Base-by-base conservation (phyloP, 2,888 invertebrate genomes). In the Himalopsyche tibetana region DNA sequence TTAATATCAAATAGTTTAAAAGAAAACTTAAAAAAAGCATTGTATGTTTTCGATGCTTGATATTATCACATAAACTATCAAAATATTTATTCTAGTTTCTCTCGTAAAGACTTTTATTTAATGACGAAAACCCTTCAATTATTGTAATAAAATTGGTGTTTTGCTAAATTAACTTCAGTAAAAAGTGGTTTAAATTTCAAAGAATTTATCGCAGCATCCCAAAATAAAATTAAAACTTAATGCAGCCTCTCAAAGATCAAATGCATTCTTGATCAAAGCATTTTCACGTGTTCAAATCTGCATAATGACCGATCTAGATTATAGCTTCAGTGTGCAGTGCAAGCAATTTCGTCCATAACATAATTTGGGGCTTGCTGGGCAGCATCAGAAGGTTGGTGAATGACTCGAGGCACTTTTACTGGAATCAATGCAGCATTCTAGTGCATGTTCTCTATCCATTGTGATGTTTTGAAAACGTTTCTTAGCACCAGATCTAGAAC, bases 301-400 rank as follows among this genome's bases (percentile, higher is more conserved):
- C 63, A 63, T 63, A 63, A 63, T 63, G 63, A 6, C 9, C 63
- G 19, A 4, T 63, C 28, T 63, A 19, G 63, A 63, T 63, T 63
- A 28, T 28, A 63, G 63, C 63, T 28, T 19, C 63, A 19, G 19
- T 19, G 28, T 63, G 63, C 63, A 63, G 63, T 19, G 28, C 63
- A 63, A 11, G 63, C 15, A 63, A 63, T 63, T 63, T 63, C 63
- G 28, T 63, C 63, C 19, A 63, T 63, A 63, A 19, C 28, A 63
- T 63, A 63, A 63, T 63, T 63, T 63, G n/a, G 63, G 63, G 19
- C 63, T 63, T 63, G 63, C 63, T 63, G 63, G 63, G 19, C 63
- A 63, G 9, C 63, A 63, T 63, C 63, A 63, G 63, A 19, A 28
- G 19, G 63, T 9, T 63, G 63, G 63, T 63, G 63, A 63, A 63